Base-by-base conservation (phyloP, 2,888 invertebrate genomes). In the Cotesia congregata region DNA sequence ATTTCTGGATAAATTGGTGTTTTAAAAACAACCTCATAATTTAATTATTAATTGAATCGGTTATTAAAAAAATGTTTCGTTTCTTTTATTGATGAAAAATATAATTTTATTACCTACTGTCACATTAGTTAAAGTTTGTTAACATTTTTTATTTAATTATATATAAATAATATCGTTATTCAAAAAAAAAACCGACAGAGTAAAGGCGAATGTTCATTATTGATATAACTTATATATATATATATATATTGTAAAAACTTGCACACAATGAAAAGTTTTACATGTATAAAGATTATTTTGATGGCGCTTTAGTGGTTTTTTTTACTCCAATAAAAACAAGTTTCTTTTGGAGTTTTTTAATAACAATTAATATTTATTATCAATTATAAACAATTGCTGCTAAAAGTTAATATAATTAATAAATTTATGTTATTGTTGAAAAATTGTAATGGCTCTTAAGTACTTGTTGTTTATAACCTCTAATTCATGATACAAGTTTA, bases 1-100 rank as follows among this genome's bases (percentile, higher is more conserved):
- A 79, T 76, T 76, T 83, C 41, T 75, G 80, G 3, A 70, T 73
- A 15, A 62, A 64, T 64, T 76, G 75, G 38, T 71, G 64, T 67
- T 65, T 79, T 15, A n/a, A 40, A 20, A 50, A 72, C 17, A 75
- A 50, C 39, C 75, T 77, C 80, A 81, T 80, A 59, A 6, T 67
- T 68, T 5, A 9, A 62, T 6, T 15, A 17, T 30, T 70, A 38
- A 30, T 70, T 69, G 30, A 30, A 30, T 3, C 3, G 2, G 30
- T 30, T 30, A 30, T 20, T 17, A 50, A 50, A 50, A 50, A 12
- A 50, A 12, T 50, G 12, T 50, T 50, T 50, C 7, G 1, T 50
- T 12, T 50, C 50, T 50, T 3, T 12, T 50, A 50, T 3, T 50
- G 12, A 50, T 50, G 12, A 50, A 50, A 50, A 50, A 50, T 50